Percentiles rank a stretch among this genome's conserved stretches.
These are phyloP conservation scores for Cantharis flavilabris DNA, from an alignment of 2,888 invertebrate genomes.

Conservation along the genomic window DNA sequence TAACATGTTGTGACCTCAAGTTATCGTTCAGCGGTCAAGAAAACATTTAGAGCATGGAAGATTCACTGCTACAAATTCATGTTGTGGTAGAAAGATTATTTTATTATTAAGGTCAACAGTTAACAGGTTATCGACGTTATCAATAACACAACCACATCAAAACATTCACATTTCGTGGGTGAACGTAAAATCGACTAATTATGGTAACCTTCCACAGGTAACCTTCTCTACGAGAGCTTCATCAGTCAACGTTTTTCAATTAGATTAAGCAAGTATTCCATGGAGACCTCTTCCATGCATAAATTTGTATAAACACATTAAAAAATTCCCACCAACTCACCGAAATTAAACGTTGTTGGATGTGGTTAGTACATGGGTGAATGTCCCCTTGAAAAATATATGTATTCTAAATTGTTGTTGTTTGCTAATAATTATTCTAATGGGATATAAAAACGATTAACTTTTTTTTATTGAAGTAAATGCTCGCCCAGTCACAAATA, in stretches of 20 bases:
- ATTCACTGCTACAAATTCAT: constrained; percentile 15
- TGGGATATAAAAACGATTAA: too few species aligned
- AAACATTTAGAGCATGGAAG: constrained; percentile 26
- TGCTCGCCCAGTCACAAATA: too few species aligned
- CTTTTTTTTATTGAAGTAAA: too few species aligned
- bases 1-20: constrained; percentile 30
- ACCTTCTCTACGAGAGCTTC: neutral
- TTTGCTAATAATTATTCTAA: neutral
- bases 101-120: constrained; percentile 8
- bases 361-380: neutral
- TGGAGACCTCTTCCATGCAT: neutral
- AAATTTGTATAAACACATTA: neutral
- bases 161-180: neutral
- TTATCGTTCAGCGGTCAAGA: constrained; percentile 29
- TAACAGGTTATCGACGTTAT: constrained; percentile 6
- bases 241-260: too few species aligned
- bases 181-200: neutral
- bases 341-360: neutral
- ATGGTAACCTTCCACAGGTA: neutral
- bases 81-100: constrained; percentile 15
- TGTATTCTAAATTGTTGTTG: neutral
- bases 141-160: neutral
- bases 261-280: neutral
- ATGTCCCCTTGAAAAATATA: neutral
- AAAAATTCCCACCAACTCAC: neutral